Base-by-base conservation (phyloP, 2,888 invertebrate genomes). In the Micropterix aruncella region DNA sequence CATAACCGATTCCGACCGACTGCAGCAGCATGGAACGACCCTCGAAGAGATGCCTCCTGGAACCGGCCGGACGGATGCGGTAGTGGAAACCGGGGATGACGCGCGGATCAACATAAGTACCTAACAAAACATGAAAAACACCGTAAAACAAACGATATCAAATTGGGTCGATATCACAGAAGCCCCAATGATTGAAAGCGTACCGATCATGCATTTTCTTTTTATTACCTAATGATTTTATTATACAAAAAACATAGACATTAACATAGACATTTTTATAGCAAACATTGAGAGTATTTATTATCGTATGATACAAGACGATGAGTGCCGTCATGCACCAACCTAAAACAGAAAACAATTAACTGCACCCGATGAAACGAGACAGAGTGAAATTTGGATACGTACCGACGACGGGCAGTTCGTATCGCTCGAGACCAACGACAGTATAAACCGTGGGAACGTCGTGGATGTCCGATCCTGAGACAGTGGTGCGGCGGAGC, bases 51-150 rank as follows among this genome's bases (percentile, higher is more conserved):
- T 76, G 75, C 37, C 75, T 71, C 40, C 75, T 73, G 51, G 72
- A 68, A 48, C 76, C 75, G n/a, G 77, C 77, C 2, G 80, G 78
- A 3, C 83, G 75, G 3, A 85, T 79, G 47, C 74, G 73, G 65
- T 86, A 86, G 53, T 71, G 65, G 63, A 84, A 86, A 16, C 86
- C 85, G 47, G 84, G 79, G 49, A 80, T 65, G 47, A 86, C 74
- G 50, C 81, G 73, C 40, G 78, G 73, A 57, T 86, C 84, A 3
- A 86, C 75, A 55, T 76, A 83, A 3, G 85, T 83, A 50, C 84
- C 80, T 79, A 54, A 7, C 27, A n/a, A n/a, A n/a, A n/a, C n/a
- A n/a, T n/a, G n/a, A n/a, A n/a, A n/a, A n/a, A 39, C 53, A 52
- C 15, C 40, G 1, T 40, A 18, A n/a, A 5, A 38, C 12, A 15